Base-by-base conservation (phyloP, 2,797 vertebrate species). In the Gymnothorax javanicus region DNA sequence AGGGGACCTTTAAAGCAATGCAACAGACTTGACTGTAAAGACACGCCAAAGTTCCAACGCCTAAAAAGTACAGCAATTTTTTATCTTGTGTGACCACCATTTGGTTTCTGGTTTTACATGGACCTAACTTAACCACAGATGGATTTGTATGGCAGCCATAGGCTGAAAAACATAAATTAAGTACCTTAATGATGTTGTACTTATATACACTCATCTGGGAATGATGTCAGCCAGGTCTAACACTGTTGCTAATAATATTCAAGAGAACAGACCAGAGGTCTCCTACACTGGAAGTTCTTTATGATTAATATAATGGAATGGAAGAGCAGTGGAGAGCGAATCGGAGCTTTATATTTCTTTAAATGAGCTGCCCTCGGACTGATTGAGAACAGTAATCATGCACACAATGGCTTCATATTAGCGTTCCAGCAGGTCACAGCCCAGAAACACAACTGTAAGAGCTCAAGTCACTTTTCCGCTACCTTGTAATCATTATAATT, bases 401-500 rank as follows among this genome's bases (percentile, higher is more conserved):
- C 25, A 4, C 9, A 33, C 82, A 75, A 50, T 43, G 12, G 25
- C 17, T 83, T 27, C 25, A 17, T 3, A 13, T 60, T 20, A 25
- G 23, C 4, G 0, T 20, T 33, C n/a, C 82, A 5, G 33, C 27
- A 33, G 27, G 7, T 27, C 11, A 59, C 25, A 5, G 56, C n/a
- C 5, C 56, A 83, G 54, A 7, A 13, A 59, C 12, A n/a, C 82
- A 5, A 20, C 9, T 2, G 7, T 3, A 56, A n/a, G 20, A 56
- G 25, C 73, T 50, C 11, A 86, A 17, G 54, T 58, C 54, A 64
- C 69, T 64, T 71, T 60, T 17, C 33, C 33, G 27, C 27, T 71
- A 9, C 56, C 2, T 56, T 81, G 27, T 56, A 67, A 87, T 83
- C 73, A 87, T 73, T n/a, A 87, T 87, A 83, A 87, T 87, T 71